These are phyloP conservation scores for Neomorphus geoffroyi DNA, from an alignment of 2,797 vertebrate species.

Conservation along the genomic window DNA sequence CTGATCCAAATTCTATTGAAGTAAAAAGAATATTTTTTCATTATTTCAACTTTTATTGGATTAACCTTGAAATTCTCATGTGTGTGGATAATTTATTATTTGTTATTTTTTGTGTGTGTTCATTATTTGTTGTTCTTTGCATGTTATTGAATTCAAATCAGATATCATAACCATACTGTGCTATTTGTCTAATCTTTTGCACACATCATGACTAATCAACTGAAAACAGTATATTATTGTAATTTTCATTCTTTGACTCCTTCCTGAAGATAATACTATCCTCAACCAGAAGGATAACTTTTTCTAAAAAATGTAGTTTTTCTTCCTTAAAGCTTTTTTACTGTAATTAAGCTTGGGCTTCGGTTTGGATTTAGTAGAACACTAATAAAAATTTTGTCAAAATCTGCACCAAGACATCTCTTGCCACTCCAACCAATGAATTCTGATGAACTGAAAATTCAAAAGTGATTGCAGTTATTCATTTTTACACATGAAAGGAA, in stretches of 20 bases:
- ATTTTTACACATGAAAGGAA: neutral
- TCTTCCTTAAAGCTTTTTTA: neutral
- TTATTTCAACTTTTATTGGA: constrained; percentile 5
- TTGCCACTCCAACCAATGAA: neutral
- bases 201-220: neutral
- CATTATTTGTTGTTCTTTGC: neutral
- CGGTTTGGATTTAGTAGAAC: neutral
- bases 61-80: constrained; percentile 9
- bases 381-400: neutral
- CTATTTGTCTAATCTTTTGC: neutral
- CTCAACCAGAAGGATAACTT: neutral
- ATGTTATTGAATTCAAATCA: neutral
- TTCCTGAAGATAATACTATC: neutral
- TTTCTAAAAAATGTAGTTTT: neutral
- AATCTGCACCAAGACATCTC: neutral
- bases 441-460: neutral
- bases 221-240: neutral
- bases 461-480: neutral
- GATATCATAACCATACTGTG: neutral
- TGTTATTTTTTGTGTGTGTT: neutral
- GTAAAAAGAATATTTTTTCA: constrained; percentile 13
- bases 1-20: constrained; percentile 16
- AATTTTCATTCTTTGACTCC: neutral
- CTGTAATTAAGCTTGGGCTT: neutral
- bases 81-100: neutral